These are phyloP conservation scores for Agonopterix subpropinquella DNA, from an alignment of 2,888 invertebrate genomes.

Conservation along the genomic window DNA sequence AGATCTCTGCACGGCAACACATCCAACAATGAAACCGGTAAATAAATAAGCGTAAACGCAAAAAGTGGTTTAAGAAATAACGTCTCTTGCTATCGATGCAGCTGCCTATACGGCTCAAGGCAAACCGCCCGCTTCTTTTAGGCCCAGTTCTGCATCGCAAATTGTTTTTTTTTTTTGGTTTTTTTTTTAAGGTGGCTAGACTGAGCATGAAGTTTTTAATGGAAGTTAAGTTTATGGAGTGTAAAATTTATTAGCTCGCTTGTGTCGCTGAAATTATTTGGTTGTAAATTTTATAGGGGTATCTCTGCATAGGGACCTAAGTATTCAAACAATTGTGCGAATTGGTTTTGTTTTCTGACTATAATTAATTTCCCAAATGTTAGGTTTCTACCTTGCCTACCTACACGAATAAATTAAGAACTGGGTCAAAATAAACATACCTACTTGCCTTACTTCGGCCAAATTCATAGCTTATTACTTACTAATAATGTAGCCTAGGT, in stretches of 20 bases:
- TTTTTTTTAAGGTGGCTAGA: constrained; percentile 22
- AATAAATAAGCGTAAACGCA: constrained; percentile 41
- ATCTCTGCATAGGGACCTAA: too few species aligned
- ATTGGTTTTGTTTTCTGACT: too few species aligned
- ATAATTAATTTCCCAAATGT: too few species aligned
- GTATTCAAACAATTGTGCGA: too few species aligned
- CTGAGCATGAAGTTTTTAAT: constrained; percentile 26
- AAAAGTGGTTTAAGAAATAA: constrained; percentile 59
- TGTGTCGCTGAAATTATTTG: too few species aligned
- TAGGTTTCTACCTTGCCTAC: too few species aligned
- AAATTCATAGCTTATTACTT: too few species aligned
- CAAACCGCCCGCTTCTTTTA: constrained; percentile 54
- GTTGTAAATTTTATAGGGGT: too few species aligned
- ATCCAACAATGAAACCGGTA: constrained; percentile 50
- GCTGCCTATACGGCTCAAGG: constrained; percentile 65
- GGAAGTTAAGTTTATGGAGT: constrained; percentile 20
- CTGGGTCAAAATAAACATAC: too few species aligned
- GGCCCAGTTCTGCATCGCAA: constrained; percentile 43
- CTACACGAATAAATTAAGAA: too few species aligned
- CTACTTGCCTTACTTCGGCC: too few species aligned
- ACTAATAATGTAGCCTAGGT: too few species aligned
- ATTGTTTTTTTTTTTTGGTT: constrained; percentile 37
- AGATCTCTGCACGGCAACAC: background rate
- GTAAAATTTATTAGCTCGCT: background rate
- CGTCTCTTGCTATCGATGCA: constrained; percentile 46